Percentiles rank a stretch among this genome's conserved stretches.
Conservation (phyloP, 2,888 invertebrate species). For the Elegia similella region DNA sequence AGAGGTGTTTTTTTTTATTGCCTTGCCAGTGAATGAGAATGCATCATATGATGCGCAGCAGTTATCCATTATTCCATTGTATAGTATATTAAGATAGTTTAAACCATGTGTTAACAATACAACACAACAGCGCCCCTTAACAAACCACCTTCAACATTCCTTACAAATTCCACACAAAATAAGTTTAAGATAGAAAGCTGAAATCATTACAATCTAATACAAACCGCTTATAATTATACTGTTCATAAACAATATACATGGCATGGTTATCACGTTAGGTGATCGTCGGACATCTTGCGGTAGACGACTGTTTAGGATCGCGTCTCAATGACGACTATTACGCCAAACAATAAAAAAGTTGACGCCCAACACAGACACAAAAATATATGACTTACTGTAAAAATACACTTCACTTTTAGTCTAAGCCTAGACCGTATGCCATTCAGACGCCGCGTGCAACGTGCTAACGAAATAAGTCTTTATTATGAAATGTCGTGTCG, state of each 20-base stretch:
- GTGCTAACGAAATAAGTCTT: too few species aligned
- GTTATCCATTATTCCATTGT: too few species aligned
- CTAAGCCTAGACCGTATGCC: too few species aligned
- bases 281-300: conserved; percentile 21
- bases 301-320: conserved; percentile 3
- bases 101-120: not conserved
- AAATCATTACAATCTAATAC: conserved; percentile 24
- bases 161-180: conserved; percentile 16
- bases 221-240: conserved; percentile 22
- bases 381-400: conserved; percentile 1
- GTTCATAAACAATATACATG: conserved; percentile 35
- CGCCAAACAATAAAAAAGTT: conserved; percentile 5
- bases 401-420: not conserved
- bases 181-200: conserved; percentile 33
- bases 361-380: conserved; percentile 4
- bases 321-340: not conserved
- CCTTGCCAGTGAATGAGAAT: too few species aligned
- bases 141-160: conserved; percentile 2
- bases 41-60: too few species aligned
- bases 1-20: too few species aligned
- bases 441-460: too few species aligned
- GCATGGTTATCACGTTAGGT: conserved; percentile 38
- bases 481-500: too few species aligned
- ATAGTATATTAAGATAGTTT: too few species aligned
- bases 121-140: not conserved